These are phyloP conservation scores for Spinus pinus DNA, from an alignment of 2,797 vertebrate genomes.

Conservation along the genomic window DNA sequence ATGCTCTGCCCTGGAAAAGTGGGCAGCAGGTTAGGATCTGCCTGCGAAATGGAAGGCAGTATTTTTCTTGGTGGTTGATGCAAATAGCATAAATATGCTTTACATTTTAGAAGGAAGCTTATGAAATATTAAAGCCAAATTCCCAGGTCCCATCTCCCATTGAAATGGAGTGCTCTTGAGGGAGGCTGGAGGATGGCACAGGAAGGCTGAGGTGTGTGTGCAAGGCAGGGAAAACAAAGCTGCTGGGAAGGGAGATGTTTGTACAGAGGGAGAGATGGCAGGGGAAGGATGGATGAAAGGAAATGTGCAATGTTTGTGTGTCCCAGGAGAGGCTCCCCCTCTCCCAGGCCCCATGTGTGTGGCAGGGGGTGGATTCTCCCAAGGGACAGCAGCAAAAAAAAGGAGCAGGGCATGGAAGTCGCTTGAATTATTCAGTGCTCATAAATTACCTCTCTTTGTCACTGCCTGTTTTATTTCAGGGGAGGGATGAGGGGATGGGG, in stretches of 20 bases:
- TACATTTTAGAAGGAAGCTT: constrained; percentile 36
- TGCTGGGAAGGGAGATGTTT: background rate
- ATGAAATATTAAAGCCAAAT: constrained; percentile 63
- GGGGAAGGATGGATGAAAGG: background rate
- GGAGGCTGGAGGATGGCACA: background rate
- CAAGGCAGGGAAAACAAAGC: background rate
- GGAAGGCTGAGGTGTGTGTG: background rate
- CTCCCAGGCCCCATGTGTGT: background rate
- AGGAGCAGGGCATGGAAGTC: background rate
- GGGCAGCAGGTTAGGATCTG: constrained; percentile 46
- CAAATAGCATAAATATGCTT: constrained; percentile 40
- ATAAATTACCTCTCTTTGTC: background rate
- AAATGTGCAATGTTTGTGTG: background rate
- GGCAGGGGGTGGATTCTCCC: background rate
- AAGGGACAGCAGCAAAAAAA: background rate
- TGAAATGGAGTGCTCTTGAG: constrained; percentile 31
- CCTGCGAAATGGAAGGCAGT: constrained; percentile 5
- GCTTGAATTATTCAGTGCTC: constrained; percentile 27
- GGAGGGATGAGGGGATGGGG: background rate
- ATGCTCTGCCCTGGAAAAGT: constrained; percentile 56
- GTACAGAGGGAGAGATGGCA: background rate
- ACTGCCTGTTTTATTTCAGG: background rate
- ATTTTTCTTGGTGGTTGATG: constrained; percentile 30
- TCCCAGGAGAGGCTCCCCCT: background rate
- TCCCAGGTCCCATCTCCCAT: constrained; percentile 38